Base-by-base conservation (phyloP, 1,140 invertebrate species). In the Metaphire vulgaris region DNA sequence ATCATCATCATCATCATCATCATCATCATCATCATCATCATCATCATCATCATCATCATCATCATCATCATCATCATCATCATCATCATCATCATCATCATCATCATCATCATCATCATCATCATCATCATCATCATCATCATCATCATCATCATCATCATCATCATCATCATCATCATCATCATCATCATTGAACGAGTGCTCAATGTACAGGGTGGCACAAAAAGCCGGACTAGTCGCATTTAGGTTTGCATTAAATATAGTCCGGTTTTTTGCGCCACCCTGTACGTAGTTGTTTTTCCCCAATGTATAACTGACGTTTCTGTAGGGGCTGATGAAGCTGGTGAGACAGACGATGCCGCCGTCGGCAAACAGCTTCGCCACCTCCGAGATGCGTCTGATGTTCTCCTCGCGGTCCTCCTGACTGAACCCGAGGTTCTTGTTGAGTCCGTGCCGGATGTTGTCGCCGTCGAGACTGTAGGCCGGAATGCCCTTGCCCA, bases 381-480 rank as follows among this genome's bases (percentile, higher is more conserved):
- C 94, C 0, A 99, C 95, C 88, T 99, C 98, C 2, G 97, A 95
- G 0, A 99, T 97, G 79, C 98, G 88, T 16, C 89, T 88, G 81
- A 99, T 99, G 83, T 99, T 99, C 85, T 99, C 98, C 83, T 97
- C 93, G 1, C 98, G 89, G 82, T 99, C 98, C 82, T 95, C 92
- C 70, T 91, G 91, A 26, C 90, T 92, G 85, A 99, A 99, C 12
- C 96, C 93, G 0, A 99, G 88, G 86, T 99, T 97, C 82, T 93
- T 94, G 87, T 98, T 98, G 26, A 99, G 87, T 0, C 98, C 97
- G 2, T 92, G 94, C 28, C 98, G 89, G 78, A 99, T 91, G 83
- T 99, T 99, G 86, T 99, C 98, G 1, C 98, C 98, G 86, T 99
- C 98, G 1, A 99, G 87, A 33, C 94, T 93, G 85, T 99, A 99